Conservation (phyloP, 2,113 vertebrate genomes). For the Chionis minor region DNA sequence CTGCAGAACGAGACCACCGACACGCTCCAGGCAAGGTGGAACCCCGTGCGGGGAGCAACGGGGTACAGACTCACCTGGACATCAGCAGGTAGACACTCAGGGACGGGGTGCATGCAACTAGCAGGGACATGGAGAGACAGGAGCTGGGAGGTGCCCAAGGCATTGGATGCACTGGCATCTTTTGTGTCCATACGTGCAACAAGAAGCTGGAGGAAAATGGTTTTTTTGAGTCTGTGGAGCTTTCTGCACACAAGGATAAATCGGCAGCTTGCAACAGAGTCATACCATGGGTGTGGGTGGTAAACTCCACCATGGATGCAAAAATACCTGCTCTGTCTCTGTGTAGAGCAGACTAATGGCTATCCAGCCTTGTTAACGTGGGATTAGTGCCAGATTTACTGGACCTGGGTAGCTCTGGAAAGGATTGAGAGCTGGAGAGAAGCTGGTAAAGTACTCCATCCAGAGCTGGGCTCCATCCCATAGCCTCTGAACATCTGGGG, state of each 20-base stretch:
- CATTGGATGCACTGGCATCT: not conserved
- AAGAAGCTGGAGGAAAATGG: not conserved
- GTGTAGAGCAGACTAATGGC: not conserved
- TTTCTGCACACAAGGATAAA: not conserved
- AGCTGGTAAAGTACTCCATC: not conserved
- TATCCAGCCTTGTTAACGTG: not conserved
- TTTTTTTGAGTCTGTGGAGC: not conserved
- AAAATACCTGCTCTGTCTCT: not conserved
- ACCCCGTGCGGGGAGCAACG: slow-evolving; percentile 79
- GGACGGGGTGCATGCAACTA: too few species aligned
- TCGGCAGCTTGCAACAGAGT: not conserved
- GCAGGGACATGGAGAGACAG: not conserved
- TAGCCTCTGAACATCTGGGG: not conserved
- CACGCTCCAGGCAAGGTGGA: slow-evolving; percentile 84
- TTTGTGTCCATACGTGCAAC: not conserved
- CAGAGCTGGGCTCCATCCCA: not conserved
- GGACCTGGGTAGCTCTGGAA: not conserved
- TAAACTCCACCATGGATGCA: not conserved
- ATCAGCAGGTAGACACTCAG: slow-evolving; percentile 73
- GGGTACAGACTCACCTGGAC: slow-evolving; percentile 89
- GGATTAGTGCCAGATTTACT: not conserved
- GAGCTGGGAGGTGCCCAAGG: not conserved
- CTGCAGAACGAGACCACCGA: slow-evolving; percentile 86
- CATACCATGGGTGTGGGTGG: accelerated
- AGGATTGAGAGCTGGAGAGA: not conserved